phyloP scores from a whole-genome alignment of 2,888 invertebrate species.

The Eilema depressum region DNA sequence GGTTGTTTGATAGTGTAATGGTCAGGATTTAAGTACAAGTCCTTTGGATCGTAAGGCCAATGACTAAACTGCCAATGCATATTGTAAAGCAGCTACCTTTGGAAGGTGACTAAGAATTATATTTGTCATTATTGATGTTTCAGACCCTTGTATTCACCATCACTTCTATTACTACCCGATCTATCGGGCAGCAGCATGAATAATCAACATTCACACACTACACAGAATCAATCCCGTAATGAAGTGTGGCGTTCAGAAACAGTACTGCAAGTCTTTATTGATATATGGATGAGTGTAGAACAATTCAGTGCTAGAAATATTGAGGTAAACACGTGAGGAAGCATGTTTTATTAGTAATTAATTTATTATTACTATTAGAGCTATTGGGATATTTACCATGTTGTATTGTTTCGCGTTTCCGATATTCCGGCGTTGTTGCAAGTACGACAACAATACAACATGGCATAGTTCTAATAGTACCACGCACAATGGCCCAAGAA shows the following conservation, averaged over 20 bases:
- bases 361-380: too few relatives aligned
- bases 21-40: background rate
- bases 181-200: constrained; percentile 78
- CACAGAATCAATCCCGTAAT: constrained; percentile 88
- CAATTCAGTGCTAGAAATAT: constrained; percentile 74
- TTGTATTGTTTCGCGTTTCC: too few relatives aligned
- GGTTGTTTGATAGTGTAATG: background rate
- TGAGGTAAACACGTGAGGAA: constrained; percentile 73
- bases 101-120: too few relatives aligned
- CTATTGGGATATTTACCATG: too few relatives aligned
- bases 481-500: too few relatives aligned
- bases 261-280: constrained; percentile 93
- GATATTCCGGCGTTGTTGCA: too few relatives aligned
- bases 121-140: constrained; percentile 33
- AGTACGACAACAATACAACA: too few relatives aligned
- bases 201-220: constrained; percentile 66
- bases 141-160: constrained; percentile 78
- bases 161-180: constrained; percentile 80
- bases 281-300: constrained; percentile 92
- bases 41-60: too few relatives aligned
- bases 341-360: background rate
- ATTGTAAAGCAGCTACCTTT: too few relatives aligned
- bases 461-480: too few relatives aligned
- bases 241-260: constrained; percentile 96
- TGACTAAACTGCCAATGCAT: too few relatives aligned